Conservation (phyloP, 2,888 invertebrate genomes). For the Serrognathus titanus region DNA sequence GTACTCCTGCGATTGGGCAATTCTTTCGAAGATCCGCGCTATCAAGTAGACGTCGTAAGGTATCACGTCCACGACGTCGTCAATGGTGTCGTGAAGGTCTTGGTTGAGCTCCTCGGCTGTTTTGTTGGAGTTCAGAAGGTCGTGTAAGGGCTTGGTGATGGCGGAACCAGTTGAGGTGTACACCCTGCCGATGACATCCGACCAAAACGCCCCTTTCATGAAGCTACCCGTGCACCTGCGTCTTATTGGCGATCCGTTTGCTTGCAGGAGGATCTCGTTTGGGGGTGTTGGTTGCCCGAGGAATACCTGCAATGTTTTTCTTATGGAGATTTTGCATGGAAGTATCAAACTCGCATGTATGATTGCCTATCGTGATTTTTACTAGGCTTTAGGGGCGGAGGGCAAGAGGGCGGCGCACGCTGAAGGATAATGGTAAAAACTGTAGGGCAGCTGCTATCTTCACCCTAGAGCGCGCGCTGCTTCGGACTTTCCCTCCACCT, state of each 20-base stretch:
- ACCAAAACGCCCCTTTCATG: slow-evolving; percentile 1
- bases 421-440: no score
- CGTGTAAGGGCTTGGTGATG: slow-evolving; percentile 15
- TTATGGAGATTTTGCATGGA: no score
- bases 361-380: no score
- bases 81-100: not conserved
- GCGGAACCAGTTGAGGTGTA: not conserved
- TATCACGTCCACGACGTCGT: not conserved
- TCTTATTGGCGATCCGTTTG: not conserved
- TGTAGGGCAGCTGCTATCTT: no score
- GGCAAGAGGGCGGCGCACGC: no score
- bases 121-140: slow-evolving; percentile 10
- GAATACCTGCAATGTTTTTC: no score
- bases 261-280: not conserved
- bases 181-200: slow-evolving; percentile 11
- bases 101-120: slow-evolving; percentile 3
- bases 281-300: no score
- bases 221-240: slow-evolving; percentile 2
- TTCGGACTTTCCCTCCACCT: no score
- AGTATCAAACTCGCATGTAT: no score
- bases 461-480: no score
- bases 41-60: slow-evolving; percentile 20
- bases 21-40: slow-evolving; percentile 27
- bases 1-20: slow-evolving; percentile 4
- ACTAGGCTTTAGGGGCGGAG: no score